Evolutionary conservation across 2,888 invertebrate species (phyloP), one percentile per base, ranked within the genome.

Genomic region (Ptychoptera contaminata): DNA sequence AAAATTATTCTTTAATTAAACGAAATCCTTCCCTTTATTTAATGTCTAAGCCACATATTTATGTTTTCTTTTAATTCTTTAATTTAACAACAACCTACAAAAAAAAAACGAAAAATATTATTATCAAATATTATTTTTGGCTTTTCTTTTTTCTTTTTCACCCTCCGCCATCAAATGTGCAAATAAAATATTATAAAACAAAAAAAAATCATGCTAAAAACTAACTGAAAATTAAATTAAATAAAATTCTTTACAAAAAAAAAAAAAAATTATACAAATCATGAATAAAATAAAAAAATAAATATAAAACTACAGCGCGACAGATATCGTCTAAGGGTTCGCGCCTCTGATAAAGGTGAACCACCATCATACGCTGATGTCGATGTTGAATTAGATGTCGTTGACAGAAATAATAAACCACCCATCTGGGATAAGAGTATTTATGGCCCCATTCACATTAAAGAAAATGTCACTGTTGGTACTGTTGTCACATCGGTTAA

Each of bases 401-500:
- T 93, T 74, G 91, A 88, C 81, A 82, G 87, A 77, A 93, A 87
- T 82, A 92, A 88, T 84, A 93, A 90, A 81, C 93, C 86, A 72
- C 92, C 88, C 72, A 82, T 87, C 72, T 93, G 90, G 92, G 91
- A 87, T 77, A 79, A 79, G 74, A 81, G 79, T 74, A 79, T 87
- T 75, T 91, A 92, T 79, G 90, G 92, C 77, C 91, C 91, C 76
- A 88, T 88, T 77, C 84, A 85, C 82, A 87, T 92, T 80, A 85
- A 83, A 79, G 92, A 93, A 84, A 92, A 92, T 85, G 88, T 91
- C 80, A 90, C 90, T 81, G 88, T 92, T 79, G 91, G 92, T 81
- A 90, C 90, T 74, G 85, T 87, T 81, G 90, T 92, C 79, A 90
- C 90, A 77, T 84, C 88, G 76, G 85, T 92, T 74, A 91, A 91